Evolutionary conservation across 2,113 vertebrate species (phyloP), one percentile per base, ranked within the genome.

Genomic region (Castor canadensis): DNA sequence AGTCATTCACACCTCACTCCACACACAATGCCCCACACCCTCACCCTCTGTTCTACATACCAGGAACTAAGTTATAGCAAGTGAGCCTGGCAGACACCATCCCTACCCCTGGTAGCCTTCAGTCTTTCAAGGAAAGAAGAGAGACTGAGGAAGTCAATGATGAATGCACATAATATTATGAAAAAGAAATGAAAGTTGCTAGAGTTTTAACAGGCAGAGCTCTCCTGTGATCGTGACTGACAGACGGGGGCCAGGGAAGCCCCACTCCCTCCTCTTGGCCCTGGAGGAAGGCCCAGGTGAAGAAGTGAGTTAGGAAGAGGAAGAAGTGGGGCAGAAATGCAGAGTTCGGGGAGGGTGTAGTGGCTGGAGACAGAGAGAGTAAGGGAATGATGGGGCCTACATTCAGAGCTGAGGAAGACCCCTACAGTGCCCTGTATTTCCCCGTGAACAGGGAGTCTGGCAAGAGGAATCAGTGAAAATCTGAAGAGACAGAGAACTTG

Each of bases 361-460:
- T 76, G 24, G 88, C 49, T 76, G 38, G 24, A 81, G 22, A 83
- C 4, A 54, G 56, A 38, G 38, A 38, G 66, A 30, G 40, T 4
- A 38, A 19, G 15, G 16, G 9, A 1, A 1, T 6, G 32, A 0
- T 1, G 22, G 26, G n/a, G 3, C 16, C 35, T 28, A 45, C 45
- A 32, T 45, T 62, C 52, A 3, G 2, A 58, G 66, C 54, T 54
- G 43, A 84, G 32, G 30, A 72, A 49, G 26, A 66, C 4, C 10
- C 56, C 15, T 6, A n/a, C n/a, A n/a, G 7, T 17, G 9, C 80
- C 47, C 24, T 84, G 79, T 66, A 6, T 22, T n/a, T 72, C 94
- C 83, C 62, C 24, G 3, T 12, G n/a, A 89, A 9, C 2, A 30
- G 11, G 20, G 81, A 43, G 47, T 7, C 5, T 45, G 52, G 30